Evolutionary conservation across 1,140 invertebrate genomes (phyloP), one percentile per base, ranked within the genome.

Genomic region (Planococcus citri): DNA sequence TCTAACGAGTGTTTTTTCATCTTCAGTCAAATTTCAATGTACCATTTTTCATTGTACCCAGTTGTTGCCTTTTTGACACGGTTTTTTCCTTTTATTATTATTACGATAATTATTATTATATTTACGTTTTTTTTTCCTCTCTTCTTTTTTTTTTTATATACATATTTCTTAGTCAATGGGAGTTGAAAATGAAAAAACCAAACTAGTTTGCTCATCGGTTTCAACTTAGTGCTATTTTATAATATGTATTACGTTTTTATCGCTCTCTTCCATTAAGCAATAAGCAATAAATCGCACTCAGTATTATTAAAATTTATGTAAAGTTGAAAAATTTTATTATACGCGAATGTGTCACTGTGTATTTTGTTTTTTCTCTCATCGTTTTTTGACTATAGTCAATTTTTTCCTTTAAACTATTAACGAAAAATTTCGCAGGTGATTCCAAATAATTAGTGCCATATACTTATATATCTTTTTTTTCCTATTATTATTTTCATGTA

Each of bases 241-340:
- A 22, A 58, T n/a, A n/a, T n/a, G n/a, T n/a, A 37, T 51, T 64
- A 24, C 60, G 60, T 64, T 64, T 64, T 22, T 64, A 64, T 64
- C 60, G 60, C 60, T 64, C 60, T 64, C 60, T 64, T 64, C 60
- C 60, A 64, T 64, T 64, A 64, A 64, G 60, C 60, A 64, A 64
- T 64, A 64, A 64, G 60, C 60, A 64, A 64, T 64, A 64, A 25
- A 27, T 64, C 60, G 60, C 60, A 64, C 60, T 64, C 60, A 64
- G 60, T 64, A 64, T 64, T 64, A 64, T 64, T 64, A 24, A 25
- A 25, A 64, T 64, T 64, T 64, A 27, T 25, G 21, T 24, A 64
- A 64, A 27, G 57, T 17, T 20, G 25, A 64, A 22, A 64, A 64
- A 64, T 8, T 58, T 25, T 64, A 64, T 64, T 64, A 58, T 58